Evolutionary conservation across 2,888 invertebrate species (phyloP).

Genomic region (Ptilodon capucinus): DNA sequence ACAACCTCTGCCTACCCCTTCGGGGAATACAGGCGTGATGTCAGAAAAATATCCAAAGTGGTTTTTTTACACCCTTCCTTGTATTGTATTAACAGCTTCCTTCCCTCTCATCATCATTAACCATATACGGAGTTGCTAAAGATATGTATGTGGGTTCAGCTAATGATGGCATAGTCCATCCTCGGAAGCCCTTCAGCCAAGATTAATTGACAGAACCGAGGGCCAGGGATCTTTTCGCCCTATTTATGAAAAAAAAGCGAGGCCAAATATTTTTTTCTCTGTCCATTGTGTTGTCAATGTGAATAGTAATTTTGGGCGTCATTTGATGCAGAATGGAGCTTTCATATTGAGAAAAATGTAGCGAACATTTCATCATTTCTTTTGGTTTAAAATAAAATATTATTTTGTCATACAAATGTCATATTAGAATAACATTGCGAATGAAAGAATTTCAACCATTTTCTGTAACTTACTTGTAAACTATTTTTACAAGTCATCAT

Average conservation of each 20-base stretch:
- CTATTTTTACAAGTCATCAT: neutral
- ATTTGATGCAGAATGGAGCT: constrained; percentile 7
- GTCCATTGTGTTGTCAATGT: constrained; percentile 28
- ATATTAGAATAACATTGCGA: neutral
- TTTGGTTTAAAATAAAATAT: neutral
- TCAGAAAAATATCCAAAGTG: too few species aligned
- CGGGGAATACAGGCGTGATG: too few species aligned
- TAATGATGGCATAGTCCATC: constrained; percentile 7
- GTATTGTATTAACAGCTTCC: neutral
- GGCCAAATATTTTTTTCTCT: constrained; percentile 5
- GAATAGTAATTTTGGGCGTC: constrained; percentile 18
- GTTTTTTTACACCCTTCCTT: neutral
- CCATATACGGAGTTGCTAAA: neutral
- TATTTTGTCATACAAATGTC: neutral
- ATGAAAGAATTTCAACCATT: neutral
- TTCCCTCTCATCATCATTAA: neutral
- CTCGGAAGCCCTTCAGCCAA: constrained; percentile 14
- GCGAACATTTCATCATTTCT: constrained; percentile 6
- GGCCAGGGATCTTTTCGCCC: constrained; percentile 17
- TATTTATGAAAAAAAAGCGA: constrained; percentile 30
- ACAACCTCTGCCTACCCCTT: too few species aligned
- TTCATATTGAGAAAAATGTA: constrained; percentile 5
- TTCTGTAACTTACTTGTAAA: neutral
- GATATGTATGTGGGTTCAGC: neutral
- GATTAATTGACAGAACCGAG: constrained; percentile 35